Evolutionary conservation across 2,888 invertebrate species (phyloP), one percentile per base, ranked within the genome.

Genomic region (Rapana venosa): DNA sequence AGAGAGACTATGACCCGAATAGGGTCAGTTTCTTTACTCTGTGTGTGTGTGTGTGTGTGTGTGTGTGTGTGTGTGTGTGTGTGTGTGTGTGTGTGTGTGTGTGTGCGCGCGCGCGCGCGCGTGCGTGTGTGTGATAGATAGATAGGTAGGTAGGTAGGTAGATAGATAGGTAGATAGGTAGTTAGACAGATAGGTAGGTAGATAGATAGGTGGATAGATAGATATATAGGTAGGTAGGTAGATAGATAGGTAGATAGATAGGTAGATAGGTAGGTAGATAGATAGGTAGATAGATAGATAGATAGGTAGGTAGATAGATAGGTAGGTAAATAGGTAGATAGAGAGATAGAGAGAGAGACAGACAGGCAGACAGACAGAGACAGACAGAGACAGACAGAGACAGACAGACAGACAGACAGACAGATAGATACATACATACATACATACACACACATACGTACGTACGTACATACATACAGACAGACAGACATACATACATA

Each of bases 1-100:
- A 47, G 47, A 47, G 47, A 47, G 8, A 47, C 4, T 47, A 8
- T 47, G 47, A 8, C 2, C 2, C 47, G 47, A 47, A 47, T 47
- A 47, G 47, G 47, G 47, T 47, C 4, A 47, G 4, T 47, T 22
- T 79, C 56, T 79, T 22, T 17, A 2, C 13, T 35, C 35, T 79
- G 79, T 79, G 79, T 35, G 35, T 79, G 79, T 79, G 79, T 79
- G 79, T 79, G 35, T 79, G 35, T 79, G 79, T 79, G 35, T 79
- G 79, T 79, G 79, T 79, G 32, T 61, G n/a, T 61, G 32, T 77
- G 22, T 74, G 74, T 74, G 74, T n/a, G n/a, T 74, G 74, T 74
- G n/a, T n/a, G 74, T 74, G n/a, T 74, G 74, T 74, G 74, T 74
- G n/a, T 74, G 74, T 26, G 74, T 47, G 47, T 47, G 8, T 47